Conservation (phyloP, 2,797 vertebrate species). For the Amblyopsis hoosieri region DNA sequence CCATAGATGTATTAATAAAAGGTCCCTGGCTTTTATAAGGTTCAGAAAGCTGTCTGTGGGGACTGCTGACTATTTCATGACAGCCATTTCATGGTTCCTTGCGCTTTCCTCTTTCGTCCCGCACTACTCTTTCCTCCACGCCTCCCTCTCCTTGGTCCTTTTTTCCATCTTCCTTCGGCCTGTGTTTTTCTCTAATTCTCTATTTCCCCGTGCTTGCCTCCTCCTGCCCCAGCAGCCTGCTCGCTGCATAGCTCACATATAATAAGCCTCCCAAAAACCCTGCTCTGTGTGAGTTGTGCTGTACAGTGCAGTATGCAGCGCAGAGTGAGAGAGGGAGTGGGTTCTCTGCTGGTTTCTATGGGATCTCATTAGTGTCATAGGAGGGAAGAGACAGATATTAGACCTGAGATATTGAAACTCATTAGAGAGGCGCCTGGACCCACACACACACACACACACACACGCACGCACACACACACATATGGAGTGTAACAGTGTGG, state of each 20-base stretch:
- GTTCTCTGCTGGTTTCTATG: slow-evolving; percentile 37
- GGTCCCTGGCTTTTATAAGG: neutral
- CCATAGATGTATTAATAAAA: slow-evolving; percentile 21
- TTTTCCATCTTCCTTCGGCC: neutral
- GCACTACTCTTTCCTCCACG: neutral
- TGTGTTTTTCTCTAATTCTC: neutral
- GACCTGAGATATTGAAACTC: slow-evolving; percentile 55
- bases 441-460: slow-evolving; percentile 10
- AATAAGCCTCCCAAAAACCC: slow-evolving; percentile 7
- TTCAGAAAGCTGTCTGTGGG: slow-evolving; percentile 16
- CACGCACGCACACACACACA: slow-evolving; percentile 10
- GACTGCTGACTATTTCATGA: neutral
- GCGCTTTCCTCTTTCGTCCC: neutral
- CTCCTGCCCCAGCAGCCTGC: neutral
- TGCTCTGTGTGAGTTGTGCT: slow-evolving; percentile 13
- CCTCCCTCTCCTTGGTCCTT: neutral
- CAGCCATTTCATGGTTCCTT: neutral
- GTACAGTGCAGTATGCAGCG: slow-evolving; percentile 7
- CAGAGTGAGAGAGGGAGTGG: neutral
- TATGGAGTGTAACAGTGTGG: neutral
- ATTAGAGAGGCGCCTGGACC: slow-evolving; percentile 50
- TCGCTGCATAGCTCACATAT: neutral
- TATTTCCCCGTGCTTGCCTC: neutral
- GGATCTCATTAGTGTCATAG: slow-evolving; percentile 56
- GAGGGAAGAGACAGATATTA: slow-evolving; percentile 50